A percentile compares a stretch with the other conserved stretches of the same genome.
Conservation (phyloP, 2,797 vertebrate genomes). For the Gorsachius magnificus region DNA sequence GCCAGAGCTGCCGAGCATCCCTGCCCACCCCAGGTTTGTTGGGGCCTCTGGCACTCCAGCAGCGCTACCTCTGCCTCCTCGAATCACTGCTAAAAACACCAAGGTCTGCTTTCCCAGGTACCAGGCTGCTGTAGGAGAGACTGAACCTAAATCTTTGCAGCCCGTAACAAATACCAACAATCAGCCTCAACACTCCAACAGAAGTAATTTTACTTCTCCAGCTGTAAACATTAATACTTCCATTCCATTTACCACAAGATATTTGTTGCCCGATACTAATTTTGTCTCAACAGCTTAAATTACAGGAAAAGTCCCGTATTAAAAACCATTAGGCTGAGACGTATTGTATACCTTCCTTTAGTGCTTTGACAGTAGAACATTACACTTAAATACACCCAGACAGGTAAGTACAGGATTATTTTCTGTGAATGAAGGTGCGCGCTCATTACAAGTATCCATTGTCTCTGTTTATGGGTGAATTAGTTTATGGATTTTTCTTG, state of each 20-base stretch:
- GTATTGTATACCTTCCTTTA: not conserved
- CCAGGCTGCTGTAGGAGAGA: not conserved
- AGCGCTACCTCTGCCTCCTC: not conserved
- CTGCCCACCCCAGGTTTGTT: not conserved
- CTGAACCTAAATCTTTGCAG: not conserved
- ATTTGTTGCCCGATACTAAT: not conserved
- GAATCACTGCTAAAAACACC: not conserved
- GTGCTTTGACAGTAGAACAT: not conserved
- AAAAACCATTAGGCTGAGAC: not conserved
- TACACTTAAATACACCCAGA: not conserved
- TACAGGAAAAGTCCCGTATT: not conserved
- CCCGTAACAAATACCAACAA: not conserved
- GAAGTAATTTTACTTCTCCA: not conserved
- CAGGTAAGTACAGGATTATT: not conserved
- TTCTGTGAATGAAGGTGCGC: slow-evolving; percentile 34
- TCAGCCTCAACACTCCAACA: not conserved
- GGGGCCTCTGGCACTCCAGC: rapidly evolving
- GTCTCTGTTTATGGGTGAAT: slow-evolving; percentile 64
- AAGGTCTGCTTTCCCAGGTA: not conserved
- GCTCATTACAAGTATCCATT: not conserved
- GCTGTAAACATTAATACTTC: not conserved
- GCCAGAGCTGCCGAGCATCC: not conserved
- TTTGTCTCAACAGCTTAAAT: not conserved
- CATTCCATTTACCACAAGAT: not conserved
- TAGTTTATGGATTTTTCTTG: slow-evolving; percentile 64